A percentile compares a stretch with the other conserved stretches of the same genome.
Conservation (phyloP, 2,113 vertebrate species). For the Festucalex cinctus region DNA sequence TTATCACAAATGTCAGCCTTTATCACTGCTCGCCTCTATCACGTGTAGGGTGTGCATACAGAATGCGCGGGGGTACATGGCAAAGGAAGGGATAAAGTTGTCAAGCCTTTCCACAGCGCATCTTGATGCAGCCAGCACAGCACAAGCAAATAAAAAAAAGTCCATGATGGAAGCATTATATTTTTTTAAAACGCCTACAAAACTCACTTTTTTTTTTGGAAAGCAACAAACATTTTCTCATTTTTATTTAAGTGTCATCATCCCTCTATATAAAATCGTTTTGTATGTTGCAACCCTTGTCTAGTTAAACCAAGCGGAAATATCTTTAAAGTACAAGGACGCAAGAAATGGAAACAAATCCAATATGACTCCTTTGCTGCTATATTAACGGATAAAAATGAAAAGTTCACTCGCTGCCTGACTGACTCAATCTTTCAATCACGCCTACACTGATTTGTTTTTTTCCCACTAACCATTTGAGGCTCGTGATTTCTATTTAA, state of each 20-base stretch:
- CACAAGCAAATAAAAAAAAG: not conserved
- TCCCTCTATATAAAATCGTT: not conserved
- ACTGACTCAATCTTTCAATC: not conserved
- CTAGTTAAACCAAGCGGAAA: slow-evolving; percentile 1
- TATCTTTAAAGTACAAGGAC: not conserved
- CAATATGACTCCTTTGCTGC: not conserved
- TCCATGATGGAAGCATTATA: not conserved
- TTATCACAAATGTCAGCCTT: slow-evolving; percentile 69
- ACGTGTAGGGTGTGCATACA: slow-evolving; percentile 1
- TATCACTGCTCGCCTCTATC: slow-evolving; percentile 36
- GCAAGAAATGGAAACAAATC: not conserved
- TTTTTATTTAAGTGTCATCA: not conserved
- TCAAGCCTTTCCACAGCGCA: not conserved
- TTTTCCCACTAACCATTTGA: not conserved
- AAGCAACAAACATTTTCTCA: not conserved
- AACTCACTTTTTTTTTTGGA: not conserved
- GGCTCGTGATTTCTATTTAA: not conserved
- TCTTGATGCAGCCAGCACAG: slow-evolving; percentile 7
- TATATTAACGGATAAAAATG: not conserved
- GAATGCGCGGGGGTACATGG: slow-evolving; percentile 3
- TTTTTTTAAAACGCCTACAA: not conserved
- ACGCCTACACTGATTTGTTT: slow-evolving; percentile 5
- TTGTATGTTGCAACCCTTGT: not conserved
- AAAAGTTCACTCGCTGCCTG: not conserved
- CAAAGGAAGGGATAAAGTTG: slow-evolving; percentile 21